phyloP scores from a whole-genome alignment of 2,797 vertebrate species.

The Tadarida brasiliensis region DNA sequence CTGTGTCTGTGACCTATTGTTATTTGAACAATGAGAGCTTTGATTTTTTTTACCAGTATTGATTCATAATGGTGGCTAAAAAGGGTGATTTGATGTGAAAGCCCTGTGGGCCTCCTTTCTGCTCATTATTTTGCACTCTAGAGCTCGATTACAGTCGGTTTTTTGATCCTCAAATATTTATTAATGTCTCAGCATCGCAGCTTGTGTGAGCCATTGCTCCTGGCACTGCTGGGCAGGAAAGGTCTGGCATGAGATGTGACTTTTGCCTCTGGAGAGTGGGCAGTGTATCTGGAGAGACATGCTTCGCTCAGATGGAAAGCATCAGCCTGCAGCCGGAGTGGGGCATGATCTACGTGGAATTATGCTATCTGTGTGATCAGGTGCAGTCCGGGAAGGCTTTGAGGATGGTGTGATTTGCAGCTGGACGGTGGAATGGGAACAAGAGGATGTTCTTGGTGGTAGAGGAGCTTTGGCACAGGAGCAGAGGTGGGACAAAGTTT shows the following conservation, averaged over 20 bases:
- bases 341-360: neutral
- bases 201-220: neutral
- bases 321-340: neutral
- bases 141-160: constrained; percentile 1
- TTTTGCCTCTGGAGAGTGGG: constrained; percentile 30
- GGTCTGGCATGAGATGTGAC: neutral
- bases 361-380: neutral
- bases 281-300: neutral
- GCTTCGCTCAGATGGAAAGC: neutral
- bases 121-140: constrained; percentile 24
- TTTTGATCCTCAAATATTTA: constrained; percentile 57
- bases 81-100: constrained; percentile 62
- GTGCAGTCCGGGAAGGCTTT: neutral
- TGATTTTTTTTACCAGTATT: constrained; percentile 57
- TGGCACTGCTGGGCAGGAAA: neutral
- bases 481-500: neutral
- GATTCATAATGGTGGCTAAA: constrained; percentile 63
- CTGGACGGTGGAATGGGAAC: neutral
- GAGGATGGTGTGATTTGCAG: neutral
- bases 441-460: neutral
- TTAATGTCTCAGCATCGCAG: constrained; percentile 26
- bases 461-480: neutral
- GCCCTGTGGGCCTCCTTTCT: constrained; percentile 32
- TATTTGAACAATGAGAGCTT: constrained; percentile 56
- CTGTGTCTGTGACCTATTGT: constrained; percentile 50